phyloP scores from a whole-genome alignment of 2,888 invertebrate species.

The Gastracanthus pulcherrimus region DNA sequence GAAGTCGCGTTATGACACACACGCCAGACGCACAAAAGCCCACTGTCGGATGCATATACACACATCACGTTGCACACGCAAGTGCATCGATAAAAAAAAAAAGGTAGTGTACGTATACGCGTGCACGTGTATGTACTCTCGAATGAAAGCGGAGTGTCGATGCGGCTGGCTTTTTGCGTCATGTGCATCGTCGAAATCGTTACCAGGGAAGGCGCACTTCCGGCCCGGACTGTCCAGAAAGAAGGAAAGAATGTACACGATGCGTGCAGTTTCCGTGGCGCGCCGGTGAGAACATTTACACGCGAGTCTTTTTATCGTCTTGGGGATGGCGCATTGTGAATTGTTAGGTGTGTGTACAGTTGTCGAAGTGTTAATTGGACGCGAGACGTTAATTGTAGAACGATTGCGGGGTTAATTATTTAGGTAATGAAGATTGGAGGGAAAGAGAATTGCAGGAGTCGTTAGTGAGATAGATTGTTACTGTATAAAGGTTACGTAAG shows the following conservation, averaged over 20 bases:
- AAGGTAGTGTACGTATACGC: no score
- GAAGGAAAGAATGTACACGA: neutral
- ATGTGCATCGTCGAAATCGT: neutral
- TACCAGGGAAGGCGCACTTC: neutral
- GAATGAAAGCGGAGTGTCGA: neutral
- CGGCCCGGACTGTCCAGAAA: neutral
- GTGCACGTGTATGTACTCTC: neutral
- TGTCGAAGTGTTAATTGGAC: slow-evolving; percentile 36
- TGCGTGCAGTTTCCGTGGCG: neutral
- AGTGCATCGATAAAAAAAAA: neutral
- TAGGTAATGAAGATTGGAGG: neutral
- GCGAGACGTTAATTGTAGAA: neutral
- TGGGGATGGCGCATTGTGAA: neutral
- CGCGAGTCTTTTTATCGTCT: neutral
- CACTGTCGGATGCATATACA: neutral
- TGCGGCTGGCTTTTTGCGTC: no score
- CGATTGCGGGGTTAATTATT: slow-evolving; percentile 1
- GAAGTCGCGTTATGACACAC: slow-evolving; percentile 9
- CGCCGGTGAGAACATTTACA: slow-evolving; percentile 14
- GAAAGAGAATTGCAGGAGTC: no score
- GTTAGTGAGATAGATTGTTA: neutral
- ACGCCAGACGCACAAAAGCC: neutral
- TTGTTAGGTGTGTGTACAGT: neutral
- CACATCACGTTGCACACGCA: neutral
- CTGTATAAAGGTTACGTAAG: neutral